phyloP scores from a whole-genome alignment of 2,113 vertebrate species.

The Urocolius indicus region DNA sequence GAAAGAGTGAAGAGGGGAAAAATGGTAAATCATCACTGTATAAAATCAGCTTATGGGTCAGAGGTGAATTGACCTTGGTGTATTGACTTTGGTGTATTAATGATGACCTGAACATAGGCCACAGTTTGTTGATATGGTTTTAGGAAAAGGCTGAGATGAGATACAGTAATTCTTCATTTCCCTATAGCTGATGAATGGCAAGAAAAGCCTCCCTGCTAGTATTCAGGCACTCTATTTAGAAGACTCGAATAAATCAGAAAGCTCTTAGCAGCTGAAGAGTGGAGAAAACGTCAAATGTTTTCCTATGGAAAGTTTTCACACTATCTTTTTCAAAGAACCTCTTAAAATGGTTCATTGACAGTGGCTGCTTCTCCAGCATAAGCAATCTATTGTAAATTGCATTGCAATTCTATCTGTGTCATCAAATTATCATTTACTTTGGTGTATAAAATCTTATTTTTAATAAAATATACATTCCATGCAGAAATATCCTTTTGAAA shows the following conservation, averaged over 20 bases:
- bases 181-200: background rate
- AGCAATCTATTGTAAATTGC: background rate
- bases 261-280: background rate
- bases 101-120: background rate
- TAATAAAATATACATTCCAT: background rate
- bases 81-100: background rate
- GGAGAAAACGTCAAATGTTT: background rate
- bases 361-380: background rate
- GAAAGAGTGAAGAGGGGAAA: background rate
- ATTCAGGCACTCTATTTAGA: background rate
- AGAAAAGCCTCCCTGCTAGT: background rate
- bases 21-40: background rate
- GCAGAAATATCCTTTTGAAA: background rate
- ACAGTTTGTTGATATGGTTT: background rate
- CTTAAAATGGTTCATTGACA: background rate
- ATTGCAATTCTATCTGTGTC: background rate
- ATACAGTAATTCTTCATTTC: background rate
- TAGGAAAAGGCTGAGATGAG: background rate
- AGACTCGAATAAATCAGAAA: background rate
- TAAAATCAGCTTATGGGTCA: background rate
- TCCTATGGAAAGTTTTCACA: background rate
- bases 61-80: background rate
- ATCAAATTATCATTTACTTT: background rate
- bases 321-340: background rate
- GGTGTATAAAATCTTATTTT: background rate